Conservation (phyloP, 2,797 vertebrate genomes). For the Pygocentrus nattereri region DNA sequence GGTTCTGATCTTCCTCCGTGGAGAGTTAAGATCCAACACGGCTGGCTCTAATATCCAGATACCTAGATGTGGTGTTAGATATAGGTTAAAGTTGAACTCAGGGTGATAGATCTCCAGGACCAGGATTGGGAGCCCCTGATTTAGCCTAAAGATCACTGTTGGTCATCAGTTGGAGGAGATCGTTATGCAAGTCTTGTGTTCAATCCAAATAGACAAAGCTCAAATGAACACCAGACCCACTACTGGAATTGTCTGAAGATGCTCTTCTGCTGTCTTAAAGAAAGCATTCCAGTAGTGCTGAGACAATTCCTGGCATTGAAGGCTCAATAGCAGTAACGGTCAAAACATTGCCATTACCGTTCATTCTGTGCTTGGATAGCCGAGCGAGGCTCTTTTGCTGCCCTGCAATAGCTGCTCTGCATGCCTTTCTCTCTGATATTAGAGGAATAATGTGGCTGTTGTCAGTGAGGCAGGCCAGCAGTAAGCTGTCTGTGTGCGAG, state of each 20-base stretch:
- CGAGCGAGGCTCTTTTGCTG: constrained; percentile 10
- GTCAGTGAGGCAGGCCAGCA: constrained; percentile 28
- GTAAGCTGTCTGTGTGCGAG: constrained; percentile 33
- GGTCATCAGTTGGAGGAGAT: neutral
- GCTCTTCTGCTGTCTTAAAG: neutral
- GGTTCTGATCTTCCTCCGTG: no score
- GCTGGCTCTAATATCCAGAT: no score
- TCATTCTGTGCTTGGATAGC: neutral
- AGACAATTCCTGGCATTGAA: neutral
- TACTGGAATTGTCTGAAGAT: neutral
- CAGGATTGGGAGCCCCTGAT: no score
- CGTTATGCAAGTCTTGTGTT: neutral
- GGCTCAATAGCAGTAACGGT: neutral
- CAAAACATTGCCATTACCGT: constrained; percentile 12
- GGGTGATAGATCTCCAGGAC: no score
- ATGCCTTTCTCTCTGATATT: constrained; percentile 19
- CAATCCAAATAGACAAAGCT: neutral
- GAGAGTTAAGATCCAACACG: no score
- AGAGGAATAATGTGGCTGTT: constrained; percentile 27
- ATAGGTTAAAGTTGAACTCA: no score
- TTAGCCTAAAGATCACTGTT: neutral
- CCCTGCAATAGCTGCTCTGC: constrained; percentile 15
- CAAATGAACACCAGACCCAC: neutral
- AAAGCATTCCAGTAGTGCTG: neutral
- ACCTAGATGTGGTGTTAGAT: no score